Percentiles rank a stretch among this genome's conserved stretches.
Conservation (phyloP, 2,888 invertebrate genomes). For the Sycophila texana region DNA sequence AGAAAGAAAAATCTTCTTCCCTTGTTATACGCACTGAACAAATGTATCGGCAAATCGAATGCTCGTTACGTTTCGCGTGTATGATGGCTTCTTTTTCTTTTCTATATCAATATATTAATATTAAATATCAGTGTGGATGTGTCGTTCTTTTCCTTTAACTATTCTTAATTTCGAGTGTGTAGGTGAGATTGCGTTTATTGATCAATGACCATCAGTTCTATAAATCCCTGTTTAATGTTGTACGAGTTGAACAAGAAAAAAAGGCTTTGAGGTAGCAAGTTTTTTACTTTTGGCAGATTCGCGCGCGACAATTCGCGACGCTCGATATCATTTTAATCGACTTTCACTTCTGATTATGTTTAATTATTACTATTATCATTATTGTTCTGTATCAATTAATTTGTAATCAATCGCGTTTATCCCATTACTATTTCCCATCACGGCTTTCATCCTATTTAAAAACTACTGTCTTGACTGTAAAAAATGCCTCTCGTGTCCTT, state of each 20-base stretch:
- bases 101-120: constrained; percentile 7
- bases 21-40: constrained; percentile 15
- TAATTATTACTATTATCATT: constrained; percentile 28
- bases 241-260: constrained; percentile 57
- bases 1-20: constrained; percentile 11
- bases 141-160: constrained; percentile 18
- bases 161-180: constrained; percentile 12
- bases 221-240: constrained; percentile 61
- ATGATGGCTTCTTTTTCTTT: constrained; percentile 3
- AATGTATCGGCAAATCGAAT: constrained; percentile 21
- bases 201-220: constrained; percentile 56
- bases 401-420: constrained; percentile 35
- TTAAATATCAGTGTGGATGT: constrained; percentile 41
- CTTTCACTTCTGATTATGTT: constrained; percentile 28
- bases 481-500: constrained; percentile 55
- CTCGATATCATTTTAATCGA: constrained; percentile 3
- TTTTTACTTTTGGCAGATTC: constrained; percentile 67
- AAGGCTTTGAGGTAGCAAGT: constrained; percentile 71
- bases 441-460: constrained; percentile 34
- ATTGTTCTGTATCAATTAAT: constrained; percentile 43
- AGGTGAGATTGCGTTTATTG: constrained; percentile 43
- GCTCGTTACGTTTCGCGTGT: constrained; percentile 36
- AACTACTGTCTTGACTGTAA: constrained; percentile 44
- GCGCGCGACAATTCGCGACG: constrained; percentile 30
- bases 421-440: constrained; percentile 35